phyloP scores from a whole-genome alignment of 92 coral and sea anemone genomes.

The Epizoanthus scotinus region DNA sequence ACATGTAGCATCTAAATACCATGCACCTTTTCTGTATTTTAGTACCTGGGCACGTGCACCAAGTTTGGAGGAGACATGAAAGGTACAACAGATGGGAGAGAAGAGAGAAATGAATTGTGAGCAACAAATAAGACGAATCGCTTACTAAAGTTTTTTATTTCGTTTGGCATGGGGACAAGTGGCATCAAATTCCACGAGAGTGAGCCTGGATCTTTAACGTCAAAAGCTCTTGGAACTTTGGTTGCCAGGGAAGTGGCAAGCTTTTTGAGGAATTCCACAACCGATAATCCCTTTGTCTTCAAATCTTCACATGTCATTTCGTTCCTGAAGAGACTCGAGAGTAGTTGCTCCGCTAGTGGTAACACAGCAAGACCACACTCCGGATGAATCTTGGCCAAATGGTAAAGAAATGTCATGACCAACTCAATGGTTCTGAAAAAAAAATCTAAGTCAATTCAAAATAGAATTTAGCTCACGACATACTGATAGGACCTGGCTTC shows the following conservation, averaged over 20 bases:
- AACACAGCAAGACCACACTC: neutral
- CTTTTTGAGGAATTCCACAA: slow-evolving; percentile 39
- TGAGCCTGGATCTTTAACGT: slow-evolving; percentile 28
- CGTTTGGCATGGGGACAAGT: slow-evolving; percentile 48
- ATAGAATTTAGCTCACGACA: too few relatives aligned
- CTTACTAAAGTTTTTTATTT: slow-evolving; percentile 46
- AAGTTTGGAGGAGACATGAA: too few relatives aligned
- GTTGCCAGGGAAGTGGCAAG: slow-evolving; percentile 45
- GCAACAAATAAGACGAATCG: neutral
- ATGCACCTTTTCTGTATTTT: too few relatives aligned
- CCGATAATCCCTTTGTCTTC: slow-evolving; percentile 22
- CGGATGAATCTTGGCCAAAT: neutral
- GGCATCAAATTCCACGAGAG: slow-evolving; percentile 67
- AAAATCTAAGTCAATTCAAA: neutral
- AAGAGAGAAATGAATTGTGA: too few relatives aligned
- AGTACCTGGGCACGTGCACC: too few relatives aligned
- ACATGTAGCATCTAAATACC: too few relatives aligned
- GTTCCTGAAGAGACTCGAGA: neutral
- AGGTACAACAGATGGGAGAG: too few relatives aligned
- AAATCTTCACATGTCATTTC: neutral
- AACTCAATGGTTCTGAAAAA: neutral
- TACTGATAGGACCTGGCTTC: too few relatives aligned
- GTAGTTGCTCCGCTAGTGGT: neutral
- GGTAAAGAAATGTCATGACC: neutral
- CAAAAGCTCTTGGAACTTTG: slow-evolving; percentile 54